Evolutionary conservation across 2,888 invertebrate genomes (phyloP).

Genomic region (Dolomedes plantarius): DNA sequence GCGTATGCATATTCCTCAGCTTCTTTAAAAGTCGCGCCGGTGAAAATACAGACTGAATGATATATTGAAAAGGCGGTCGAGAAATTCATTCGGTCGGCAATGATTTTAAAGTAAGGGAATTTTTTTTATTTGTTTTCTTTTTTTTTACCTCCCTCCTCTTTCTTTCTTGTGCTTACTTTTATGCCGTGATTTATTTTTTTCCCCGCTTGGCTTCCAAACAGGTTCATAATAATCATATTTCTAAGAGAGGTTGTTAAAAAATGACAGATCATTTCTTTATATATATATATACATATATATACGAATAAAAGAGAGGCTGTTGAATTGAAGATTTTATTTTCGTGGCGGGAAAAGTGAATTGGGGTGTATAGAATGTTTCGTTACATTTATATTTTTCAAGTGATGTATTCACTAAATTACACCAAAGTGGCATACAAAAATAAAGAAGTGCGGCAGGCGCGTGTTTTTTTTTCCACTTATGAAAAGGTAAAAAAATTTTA

Average conservation of each 20-base stretch:
- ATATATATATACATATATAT: neutral
- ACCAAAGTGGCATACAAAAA: neutral
- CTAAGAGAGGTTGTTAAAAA: conserved; percentile 10
- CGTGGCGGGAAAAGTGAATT: neutral
- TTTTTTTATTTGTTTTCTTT: conserved; percentile 16
- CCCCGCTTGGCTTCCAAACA: conserved; percentile 31
- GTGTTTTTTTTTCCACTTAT: neutral
- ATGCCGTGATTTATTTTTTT: conserved; percentile 19
- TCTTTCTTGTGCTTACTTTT: conserved; percentile 5
- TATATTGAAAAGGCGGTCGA: conserved; percentile 30
- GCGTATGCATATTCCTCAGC: neutral
- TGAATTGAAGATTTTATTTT: neutral
- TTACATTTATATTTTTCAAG: neutral
- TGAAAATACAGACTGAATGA: conserved; percentile 44
- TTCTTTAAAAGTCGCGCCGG: neutral
- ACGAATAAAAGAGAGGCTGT: neutral
- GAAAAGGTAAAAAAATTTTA: neutral
- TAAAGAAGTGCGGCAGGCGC: neutral
- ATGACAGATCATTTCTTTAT: neutral
- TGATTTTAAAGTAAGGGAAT: conserved; percentile 28
- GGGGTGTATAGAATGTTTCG: neutral
- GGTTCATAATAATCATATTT: conserved; percentile 52
- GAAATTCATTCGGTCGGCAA: conserved; percentile 31
- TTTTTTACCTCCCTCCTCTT: neutral
- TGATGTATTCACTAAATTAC: conserved; percentile 6